Evolutionary conservation across 2,113 vertebrate species (phyloP).

Genomic region (Burhinus oedicnemus): DNA sequence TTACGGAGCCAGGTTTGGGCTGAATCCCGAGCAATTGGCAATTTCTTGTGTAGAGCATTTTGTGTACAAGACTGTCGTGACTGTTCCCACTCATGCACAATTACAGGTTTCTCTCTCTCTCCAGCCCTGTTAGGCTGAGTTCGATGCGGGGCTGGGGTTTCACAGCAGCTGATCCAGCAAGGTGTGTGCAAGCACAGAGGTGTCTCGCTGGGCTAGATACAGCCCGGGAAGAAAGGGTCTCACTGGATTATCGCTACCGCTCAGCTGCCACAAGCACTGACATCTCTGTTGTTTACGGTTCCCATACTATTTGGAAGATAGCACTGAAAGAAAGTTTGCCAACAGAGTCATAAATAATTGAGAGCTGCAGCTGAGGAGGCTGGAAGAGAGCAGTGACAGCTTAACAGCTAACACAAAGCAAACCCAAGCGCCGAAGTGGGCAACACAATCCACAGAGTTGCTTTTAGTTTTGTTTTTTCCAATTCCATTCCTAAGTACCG

Average conservation of each 20-base stretch:
- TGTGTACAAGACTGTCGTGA: background rate
- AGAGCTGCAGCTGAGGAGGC: background rate
- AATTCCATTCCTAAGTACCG: background rate
- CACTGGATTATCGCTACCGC: background rate
- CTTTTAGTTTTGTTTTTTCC: background rate
- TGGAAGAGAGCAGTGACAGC: background rate
- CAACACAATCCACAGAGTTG: background rate
- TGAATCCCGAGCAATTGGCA: background rate
- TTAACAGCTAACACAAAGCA: slow-evolving; percentile 14
- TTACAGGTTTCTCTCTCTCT: background rate
- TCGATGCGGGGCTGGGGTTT: background rate
- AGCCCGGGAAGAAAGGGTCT: background rate
- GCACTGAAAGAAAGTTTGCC: slow-evolving; percentile 21
- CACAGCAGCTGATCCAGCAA: background rate
- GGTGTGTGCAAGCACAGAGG: background rate
- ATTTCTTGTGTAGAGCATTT: background rate
- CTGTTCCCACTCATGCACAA: background rate
- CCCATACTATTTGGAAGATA: background rate
- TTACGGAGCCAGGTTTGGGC: background rate
- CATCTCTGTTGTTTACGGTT: background rate
- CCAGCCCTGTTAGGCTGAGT: background rate
- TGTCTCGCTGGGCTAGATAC: background rate
- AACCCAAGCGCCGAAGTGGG: fast-evolving
- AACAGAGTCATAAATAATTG: slow-evolving; percentile 36
- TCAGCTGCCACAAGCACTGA: background rate